These are phyloP conservation scores for Hippopotamus amphibius DNA, from an alignment of 2,113 vertebrate genomes.

Conservation along the genomic window DNA sequence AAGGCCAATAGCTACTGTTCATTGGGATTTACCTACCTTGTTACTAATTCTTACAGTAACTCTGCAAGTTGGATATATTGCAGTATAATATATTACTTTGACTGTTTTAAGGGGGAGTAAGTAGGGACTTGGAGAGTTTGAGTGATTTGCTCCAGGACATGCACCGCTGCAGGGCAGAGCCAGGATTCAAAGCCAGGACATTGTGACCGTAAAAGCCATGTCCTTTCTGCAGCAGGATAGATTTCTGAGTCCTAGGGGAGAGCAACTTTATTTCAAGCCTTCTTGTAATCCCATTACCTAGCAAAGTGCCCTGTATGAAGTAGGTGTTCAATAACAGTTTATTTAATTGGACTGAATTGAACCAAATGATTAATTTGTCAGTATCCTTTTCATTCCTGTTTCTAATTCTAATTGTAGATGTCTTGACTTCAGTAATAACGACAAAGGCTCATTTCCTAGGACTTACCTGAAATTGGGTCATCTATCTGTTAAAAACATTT, in stretches of 20 bases:
- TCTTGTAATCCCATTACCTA: constrained; percentile 12
- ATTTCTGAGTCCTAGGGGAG: neutral
- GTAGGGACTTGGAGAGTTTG: neutral
- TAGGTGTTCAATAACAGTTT: constrained; percentile 15
- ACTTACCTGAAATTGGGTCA: constrained; percentile 10
- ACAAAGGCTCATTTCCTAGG: neutral
- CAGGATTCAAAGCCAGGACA: neutral
- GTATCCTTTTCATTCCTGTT: neutral
- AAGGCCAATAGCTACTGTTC: neutral
- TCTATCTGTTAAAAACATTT: constrained; percentile 37
- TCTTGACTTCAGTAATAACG: constrained; percentile 10
- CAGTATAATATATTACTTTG: neutral
- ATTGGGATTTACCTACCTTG: neutral
- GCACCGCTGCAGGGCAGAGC: neutral
- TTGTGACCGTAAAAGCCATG: neutral
- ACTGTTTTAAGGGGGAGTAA: neutral
- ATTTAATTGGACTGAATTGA: constrained; percentile 42
- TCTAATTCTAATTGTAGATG: neutral
- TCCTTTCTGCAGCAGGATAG: neutral
- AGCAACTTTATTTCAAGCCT: neutral
- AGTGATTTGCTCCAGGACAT: neutral
- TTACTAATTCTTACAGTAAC: neutral
- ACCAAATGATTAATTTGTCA: constrained; percentile 5
- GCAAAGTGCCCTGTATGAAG: neutral
- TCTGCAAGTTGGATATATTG: neutral